These are phyloP conservation scores for Gallinago nigripennis DNA, from an alignment of 2,797 vertebrate genomes.

Conservation along the genomic window DNA sequence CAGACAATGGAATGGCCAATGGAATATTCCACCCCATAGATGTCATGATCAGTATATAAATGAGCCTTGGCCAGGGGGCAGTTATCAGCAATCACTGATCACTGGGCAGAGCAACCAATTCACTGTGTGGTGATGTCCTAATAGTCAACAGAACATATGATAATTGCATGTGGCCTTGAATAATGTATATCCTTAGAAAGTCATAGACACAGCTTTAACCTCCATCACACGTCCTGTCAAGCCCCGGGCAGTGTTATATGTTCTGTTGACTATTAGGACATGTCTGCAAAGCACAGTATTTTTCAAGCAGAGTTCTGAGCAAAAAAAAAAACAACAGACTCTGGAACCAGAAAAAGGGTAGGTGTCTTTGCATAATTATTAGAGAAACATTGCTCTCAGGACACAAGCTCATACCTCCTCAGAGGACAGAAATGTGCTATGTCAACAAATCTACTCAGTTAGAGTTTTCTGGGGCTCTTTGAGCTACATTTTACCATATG, in stretches of 20 bases:
- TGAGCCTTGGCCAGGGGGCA: no score
- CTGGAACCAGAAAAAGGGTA: not conserved
- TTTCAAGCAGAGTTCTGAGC: not conserved
- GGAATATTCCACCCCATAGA: not conserved
- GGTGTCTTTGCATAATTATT: fast-evolving
- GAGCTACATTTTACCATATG: not conserved
- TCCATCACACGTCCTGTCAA: no score
- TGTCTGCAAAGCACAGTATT: not conserved
- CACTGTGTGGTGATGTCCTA: not conserved
- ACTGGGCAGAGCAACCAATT: not conserved
- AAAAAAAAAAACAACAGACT: not conserved
- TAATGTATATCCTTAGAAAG: no score
- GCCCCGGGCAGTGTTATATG: no score
- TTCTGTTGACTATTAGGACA: not conserved
- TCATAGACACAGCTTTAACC: no score
- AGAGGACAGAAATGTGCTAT: not conserved
- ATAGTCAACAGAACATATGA: no score
- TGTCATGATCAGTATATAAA: not conserved
- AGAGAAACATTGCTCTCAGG: not conserved
- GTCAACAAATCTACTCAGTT: not conserved
- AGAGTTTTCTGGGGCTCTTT: not conserved
- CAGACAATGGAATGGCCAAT: not conserved
- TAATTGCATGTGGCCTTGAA: no score
- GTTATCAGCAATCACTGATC: not conserved
- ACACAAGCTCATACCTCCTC: not conserved